Percentiles rank a stretch among this genome's conserved stretches.
These are phyloP conservation scores for Pyrgilauda ruficollis DNA, from an alignment of 2,113 vertebrate genomes.

Conservation along the genomic window DNA sequence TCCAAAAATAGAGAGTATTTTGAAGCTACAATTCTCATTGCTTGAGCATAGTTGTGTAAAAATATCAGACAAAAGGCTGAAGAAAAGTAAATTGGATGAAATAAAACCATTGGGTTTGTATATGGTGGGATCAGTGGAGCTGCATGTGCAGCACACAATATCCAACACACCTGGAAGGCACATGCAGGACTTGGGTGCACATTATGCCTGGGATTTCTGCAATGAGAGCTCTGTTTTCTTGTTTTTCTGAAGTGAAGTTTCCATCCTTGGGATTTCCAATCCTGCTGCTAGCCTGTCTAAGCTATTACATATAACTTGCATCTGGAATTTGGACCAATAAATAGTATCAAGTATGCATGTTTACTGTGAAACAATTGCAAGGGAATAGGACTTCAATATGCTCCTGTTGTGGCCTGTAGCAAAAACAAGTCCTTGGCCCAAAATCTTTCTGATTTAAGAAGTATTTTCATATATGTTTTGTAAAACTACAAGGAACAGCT, in stretches of 20 bases:
- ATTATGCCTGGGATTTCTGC: accelerated
- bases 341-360: not conserved
- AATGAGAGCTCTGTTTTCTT: not conserved
- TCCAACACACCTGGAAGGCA: not conserved
- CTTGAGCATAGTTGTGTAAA: not conserved
- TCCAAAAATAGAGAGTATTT: not conserved
- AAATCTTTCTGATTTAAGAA: not conserved
- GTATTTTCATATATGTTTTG: not conserved
- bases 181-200: accelerated
- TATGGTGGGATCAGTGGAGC: not conserved
- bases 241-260: not conserved
- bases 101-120: not conserved
- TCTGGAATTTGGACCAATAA: not conserved
- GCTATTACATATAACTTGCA: not conserved
- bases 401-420: accelerated
- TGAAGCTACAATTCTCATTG: not conserved
- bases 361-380: not conserved
- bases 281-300: not conserved
- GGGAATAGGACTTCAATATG: not conserved
- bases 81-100: not conserved
- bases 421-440: not conserved
- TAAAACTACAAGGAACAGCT: not conserved
- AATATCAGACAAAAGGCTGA: not conserved
- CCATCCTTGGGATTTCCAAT: not conserved
- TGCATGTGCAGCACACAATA: not conserved